These are phyloP conservation scores for Callopanchax toddi DNA, from an alignment of 2,113 vertebrate species.

Conservation along the genomic window DNA sequence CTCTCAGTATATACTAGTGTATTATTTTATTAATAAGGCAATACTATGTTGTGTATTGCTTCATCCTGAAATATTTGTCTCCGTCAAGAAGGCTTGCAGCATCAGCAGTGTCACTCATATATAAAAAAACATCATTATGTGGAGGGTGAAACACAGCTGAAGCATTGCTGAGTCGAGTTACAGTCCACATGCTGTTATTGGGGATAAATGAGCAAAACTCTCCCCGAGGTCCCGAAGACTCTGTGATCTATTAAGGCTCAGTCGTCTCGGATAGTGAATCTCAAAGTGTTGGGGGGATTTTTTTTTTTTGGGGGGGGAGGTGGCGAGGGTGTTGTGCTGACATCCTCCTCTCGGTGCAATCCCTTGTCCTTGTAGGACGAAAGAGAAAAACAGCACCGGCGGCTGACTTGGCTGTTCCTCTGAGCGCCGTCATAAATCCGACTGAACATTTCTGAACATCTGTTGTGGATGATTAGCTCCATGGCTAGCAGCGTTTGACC, in stretches of 20 bases:
- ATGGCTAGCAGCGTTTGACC: conserved; percentile 75
- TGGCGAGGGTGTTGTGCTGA: conserved; percentile 65
- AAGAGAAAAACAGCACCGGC: conserved; percentile 71
- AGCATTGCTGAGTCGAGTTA: conserved; percentile 50
- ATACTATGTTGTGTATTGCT: conserved; percentile 7
- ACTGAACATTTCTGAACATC: conserved; percentile 79
- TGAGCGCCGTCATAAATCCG: conserved; percentile 76
- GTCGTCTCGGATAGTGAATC: conserved; percentile 65
- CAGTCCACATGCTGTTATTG: conserved; percentile 64
- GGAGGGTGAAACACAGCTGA: conserved; percentile 24
- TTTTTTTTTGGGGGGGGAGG: conserved; percentile 41
- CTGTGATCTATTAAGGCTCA: conserved; percentile 69
- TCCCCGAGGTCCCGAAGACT: conserved; percentile 65
- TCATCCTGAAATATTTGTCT: conserved; percentile 33
- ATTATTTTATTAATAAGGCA: conserved; percentile 25
- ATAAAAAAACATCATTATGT: conserved; percentile 29
- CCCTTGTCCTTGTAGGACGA: conserved; percentile 75
- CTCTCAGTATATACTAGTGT: conserved; percentile 1
- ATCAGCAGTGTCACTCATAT: conserved; percentile 30
- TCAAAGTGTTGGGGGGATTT: conserved; percentile 50
- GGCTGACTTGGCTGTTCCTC: conserved; percentile 79
- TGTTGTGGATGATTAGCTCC: conserved; percentile 81
- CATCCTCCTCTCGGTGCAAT: conserved; percentile 66
- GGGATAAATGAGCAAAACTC: conserved; percentile 68
- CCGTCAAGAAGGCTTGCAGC: conserved; percentile 15